phyloP scores from a whole-genome alignment of 2,888 invertebrate genomes.

The Argyresthia goedartella region DNA sequence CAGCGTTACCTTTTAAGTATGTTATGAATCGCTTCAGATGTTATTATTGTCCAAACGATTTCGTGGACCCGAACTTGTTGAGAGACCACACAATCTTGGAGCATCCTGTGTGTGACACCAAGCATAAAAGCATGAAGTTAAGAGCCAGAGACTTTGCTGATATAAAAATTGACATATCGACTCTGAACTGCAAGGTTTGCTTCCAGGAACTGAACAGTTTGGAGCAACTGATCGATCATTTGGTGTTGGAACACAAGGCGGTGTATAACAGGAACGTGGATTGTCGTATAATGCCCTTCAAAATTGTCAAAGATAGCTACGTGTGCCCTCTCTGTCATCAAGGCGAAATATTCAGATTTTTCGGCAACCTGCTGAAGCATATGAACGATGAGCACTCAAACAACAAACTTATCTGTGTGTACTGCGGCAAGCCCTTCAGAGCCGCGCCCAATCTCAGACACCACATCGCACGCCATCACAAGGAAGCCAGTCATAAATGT shows the following conservation, averaged over 20 bases:
- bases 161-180: conserved; percentile 44
- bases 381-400: conserved; percentile 34
- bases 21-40: conserved; percentile 42
- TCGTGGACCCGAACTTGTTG: conserved; percentile 34
- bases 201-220: conserved; percentile 26
- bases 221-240: conserved; percentile 27
- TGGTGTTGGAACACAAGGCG: conserved; percentile 29
- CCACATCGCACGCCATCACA: conserved; percentile 34
- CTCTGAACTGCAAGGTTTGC: conserved; percentile 38
- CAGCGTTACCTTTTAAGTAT: conserved; percentile 29
- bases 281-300: conserved; percentile 30
- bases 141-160: conserved; percentile 35
- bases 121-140: conserved; percentile 36
- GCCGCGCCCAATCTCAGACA: conserved; percentile 38
- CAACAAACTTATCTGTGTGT: conserved; percentile 40
- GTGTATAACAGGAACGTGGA: conserved; percentile 27
- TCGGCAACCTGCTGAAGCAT: conserved; percentile 38
- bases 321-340: conserved; percentile 35
- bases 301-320: conserved; percentile 33
- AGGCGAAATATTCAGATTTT: conserved; percentile 30
- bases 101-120: conserved; percentile 43
- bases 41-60: conserved; percentile 51
- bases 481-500: conserved; percentile 28
- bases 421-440: conserved; percentile 39
- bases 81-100: conserved; percentile 35